Base-by-base conservation (phyloP, 2,113 vertebrate species). In the Oenanthe melanoleuca region DNA sequence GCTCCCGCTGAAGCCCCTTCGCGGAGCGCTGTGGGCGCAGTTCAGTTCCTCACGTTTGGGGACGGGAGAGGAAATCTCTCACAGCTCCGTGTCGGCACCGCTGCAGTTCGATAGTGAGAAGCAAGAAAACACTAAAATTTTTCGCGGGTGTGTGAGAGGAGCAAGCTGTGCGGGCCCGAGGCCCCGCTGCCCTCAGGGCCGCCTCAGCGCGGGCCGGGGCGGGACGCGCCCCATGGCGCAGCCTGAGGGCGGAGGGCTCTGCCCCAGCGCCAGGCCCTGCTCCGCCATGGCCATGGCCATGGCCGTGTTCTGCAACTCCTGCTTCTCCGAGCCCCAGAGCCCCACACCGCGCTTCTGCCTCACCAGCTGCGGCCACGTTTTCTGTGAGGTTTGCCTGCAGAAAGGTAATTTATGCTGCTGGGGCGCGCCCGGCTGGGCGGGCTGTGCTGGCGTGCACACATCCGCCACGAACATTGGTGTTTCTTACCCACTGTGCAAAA, bases 341-440 rank as follows among this genome's bases (percentile, higher is more conserved):
- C 57, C 96, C 61, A 88, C 97, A 6, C 92, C 96, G 3, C 85
- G 96, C 44, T 98, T 99, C 84, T 97, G 96, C 42, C 92, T 99
- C 44, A 99, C 99, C 28, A 98, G 53, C 88, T 99, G 99, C 2
- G 99, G 99, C 11, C 99, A 99, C 80, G 87, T 99, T 64, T 74
- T 99, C 83, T 99, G 99, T 31, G 98, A 97, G 20, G 18, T 66
- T 24, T 99, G 99, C 89, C 98, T 98, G 65, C 94, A 95, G 82
- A 98, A 98, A 98, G 98, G 99, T 99, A 97, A 93, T 75, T 71
- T 6, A 29, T 18, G 71, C 65, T 29, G 34, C 34, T 12, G 77
- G 15, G 60, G 37, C 34, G 40, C 26, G 55, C 63, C 83, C 45
- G 33, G 53, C 18, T 6, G 26, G 33, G 23, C 47, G 23, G 42